phyloP scores from a whole-genome alignment of 2,888 invertebrate genomes.

The Chrysolina oricalcia region DNA sequence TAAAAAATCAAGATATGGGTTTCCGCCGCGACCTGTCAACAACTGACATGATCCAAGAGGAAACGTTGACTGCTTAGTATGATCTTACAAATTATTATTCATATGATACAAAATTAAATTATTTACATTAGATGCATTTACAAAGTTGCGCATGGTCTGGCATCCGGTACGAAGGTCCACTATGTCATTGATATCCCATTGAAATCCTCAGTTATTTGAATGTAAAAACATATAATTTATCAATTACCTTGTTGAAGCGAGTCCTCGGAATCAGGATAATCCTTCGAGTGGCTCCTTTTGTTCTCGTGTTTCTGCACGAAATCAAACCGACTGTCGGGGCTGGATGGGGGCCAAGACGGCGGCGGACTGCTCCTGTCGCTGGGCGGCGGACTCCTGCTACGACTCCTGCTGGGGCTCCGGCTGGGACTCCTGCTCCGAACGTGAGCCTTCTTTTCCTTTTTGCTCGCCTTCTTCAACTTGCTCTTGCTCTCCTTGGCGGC shows the following conservation, averaged over 20 bases:
- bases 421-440: conserved; percentile 58
- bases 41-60: no score
- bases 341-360: conserved; percentile 67
- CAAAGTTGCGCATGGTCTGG: no score
- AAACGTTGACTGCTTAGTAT: no score
- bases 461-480: conserved; percentile 57
- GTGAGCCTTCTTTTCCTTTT: conserved; percentile 59
- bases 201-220: background rate
- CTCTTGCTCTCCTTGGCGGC: conserved; percentile 50
- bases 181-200: background rate
- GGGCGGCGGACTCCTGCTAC: conserved; percentile 60
- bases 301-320: conserved; percentile 57
- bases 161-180: background rate
- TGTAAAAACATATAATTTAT: no score
- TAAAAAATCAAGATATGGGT: no score
- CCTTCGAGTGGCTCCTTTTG: conserved; percentile 38
- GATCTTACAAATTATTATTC: no score
- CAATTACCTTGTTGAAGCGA: conserved; percentile 53
- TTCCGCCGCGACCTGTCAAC: no score
- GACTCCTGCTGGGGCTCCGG: conserved; percentile 58
- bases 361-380: conserved; percentile 67
- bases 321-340: conserved; percentile 64
- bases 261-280: conserved; percentile 58
- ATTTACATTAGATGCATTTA: no score
- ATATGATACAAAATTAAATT: no score